Evolutionary conservation across 2,113 vertebrate species (phyloP), one percentile per base, ranked within the genome.

Genomic region (Uria lomvia): DNA sequence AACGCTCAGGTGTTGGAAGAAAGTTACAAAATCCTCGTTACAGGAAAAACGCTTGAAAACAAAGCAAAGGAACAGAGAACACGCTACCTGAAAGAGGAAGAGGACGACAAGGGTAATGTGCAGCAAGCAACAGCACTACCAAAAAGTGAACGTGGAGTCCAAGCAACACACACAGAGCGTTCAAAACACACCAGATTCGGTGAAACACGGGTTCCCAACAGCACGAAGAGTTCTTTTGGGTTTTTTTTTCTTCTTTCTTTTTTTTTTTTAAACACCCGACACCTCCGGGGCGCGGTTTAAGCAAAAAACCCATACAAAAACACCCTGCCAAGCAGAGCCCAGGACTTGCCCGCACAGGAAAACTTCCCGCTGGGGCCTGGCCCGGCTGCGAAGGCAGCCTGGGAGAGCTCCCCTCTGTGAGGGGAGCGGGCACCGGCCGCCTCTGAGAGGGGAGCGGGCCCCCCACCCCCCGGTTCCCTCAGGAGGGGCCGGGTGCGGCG

Each of bases 141-240:
- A 8, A 7, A 0, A 1, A 30, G n/a, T 0, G 49, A 59, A 3
- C 40, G 3, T 5, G 40, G 10, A 32, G 29, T 0, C 4, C 14
- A 3, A 13, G 5, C 14, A 3, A 3, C 22, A 3, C 29, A 15
- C 74, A 3, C 30, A 4, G 23, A 40, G 62, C 50, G 32, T 3
- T 2, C 5, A 15, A 3, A 7, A 2, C 9, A 18, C 55, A 2
- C 11, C 20, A 2, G 13, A 3, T 3, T 1, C 16, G 4, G 12
- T 0, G 21, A 32, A 32, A 71, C 15, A 11, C 7, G 5, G 5
- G 58, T 11, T 19, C n/a, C 5, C 5, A 2, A 0, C 56, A 1
- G 42, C 56, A 24, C 17, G 8, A 2, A 3, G 3, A 11, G 27
- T 7, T 21, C 8, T 3, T 18, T 17, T 23, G 20, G 38, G 43